Evolutionary conservation across 2,113 vertebrate species (phyloP).

Genomic region (Saguinus imperator): DNA sequence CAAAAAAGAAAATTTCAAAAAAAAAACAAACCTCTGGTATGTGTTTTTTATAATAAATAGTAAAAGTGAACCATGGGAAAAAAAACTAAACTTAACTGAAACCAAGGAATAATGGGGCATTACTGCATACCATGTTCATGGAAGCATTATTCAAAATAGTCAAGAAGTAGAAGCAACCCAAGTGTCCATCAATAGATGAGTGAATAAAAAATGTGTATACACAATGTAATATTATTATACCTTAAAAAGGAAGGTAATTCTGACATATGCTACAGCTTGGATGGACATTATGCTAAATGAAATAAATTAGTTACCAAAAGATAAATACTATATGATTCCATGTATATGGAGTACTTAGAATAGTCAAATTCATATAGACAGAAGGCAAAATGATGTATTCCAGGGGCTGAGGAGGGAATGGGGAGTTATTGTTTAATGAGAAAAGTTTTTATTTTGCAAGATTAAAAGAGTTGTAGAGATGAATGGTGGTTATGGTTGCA

Average conservation of each 20-base stretch:
- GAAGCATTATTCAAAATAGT: neutral
- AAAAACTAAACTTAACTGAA: neutral
- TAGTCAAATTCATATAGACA: neutral
- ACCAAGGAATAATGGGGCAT: neutral
- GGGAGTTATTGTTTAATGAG: neutral
- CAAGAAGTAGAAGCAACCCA: neutral
- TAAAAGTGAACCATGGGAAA: conserved; percentile 55
- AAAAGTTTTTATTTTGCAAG: neutral
- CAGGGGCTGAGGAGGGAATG: neutral
- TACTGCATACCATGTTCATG: neutral
- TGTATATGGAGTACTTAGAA: neutral
- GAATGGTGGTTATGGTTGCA: neutral
- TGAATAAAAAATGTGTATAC: neutral
- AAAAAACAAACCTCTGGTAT: neutral
- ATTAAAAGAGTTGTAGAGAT: neutral
- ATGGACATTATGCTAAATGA: neutral
- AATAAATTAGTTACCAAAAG: neutral
- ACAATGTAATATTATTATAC: neutral
- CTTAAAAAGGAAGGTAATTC: neutral
- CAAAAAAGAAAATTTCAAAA: too few species aligned
- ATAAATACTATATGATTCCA: neutral
- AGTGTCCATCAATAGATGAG: neutral
- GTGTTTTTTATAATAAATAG: conserved; percentile 83
- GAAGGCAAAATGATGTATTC: neutral
- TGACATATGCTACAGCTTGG: neutral